Evolutionary conservation across 2,113 vertebrate genomes (phyloP).

Genomic region (Nibea coibor): DNA sequence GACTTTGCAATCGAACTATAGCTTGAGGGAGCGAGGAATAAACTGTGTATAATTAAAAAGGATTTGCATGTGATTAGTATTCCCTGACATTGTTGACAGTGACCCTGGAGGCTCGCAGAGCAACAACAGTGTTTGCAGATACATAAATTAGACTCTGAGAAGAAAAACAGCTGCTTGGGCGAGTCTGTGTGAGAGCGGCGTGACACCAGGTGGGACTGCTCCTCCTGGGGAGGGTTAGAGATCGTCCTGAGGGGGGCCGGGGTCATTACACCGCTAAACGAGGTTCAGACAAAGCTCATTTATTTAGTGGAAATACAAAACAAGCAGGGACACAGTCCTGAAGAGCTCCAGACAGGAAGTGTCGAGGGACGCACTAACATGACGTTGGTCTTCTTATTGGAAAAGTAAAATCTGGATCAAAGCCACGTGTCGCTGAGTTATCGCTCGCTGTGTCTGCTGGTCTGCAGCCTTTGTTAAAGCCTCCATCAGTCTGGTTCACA

Average conservation of each 20-base stretch:
- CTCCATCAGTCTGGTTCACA: background rate
- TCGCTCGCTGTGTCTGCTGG: too few species aligned
- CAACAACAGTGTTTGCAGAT: constrained; percentile 47
- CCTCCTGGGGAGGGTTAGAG: constrained; percentile 1
- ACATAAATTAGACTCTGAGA: constrained; percentile 54
- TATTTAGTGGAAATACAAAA: background rate
- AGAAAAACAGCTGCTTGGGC: constrained; percentile 39
- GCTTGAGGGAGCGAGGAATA: constrained; percentile 49
- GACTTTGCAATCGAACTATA: constrained; percentile 47
- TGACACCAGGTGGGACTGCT: background rate
- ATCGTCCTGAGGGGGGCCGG: background rate
- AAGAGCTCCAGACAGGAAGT: background rate
- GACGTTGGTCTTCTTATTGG: too few species aligned
- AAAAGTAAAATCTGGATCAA: too few species aligned
- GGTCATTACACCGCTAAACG: background rate
- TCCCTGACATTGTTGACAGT: constrained; percentile 46
- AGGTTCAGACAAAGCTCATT: background rate
- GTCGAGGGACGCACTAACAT: background rate
- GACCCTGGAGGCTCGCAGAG: constrained; percentile 53
- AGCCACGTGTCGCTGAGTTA: too few species aligned
- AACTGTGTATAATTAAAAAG: constrained; percentile 60
- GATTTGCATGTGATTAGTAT: constrained; percentile 70
- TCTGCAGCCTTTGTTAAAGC: background rate
- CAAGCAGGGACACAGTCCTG: too few species aligned
- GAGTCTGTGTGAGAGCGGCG: background rate